Evolutionary conservation across 2,797 vertebrate species (phyloP).

Genomic region (Prunella strophiata): DNA sequence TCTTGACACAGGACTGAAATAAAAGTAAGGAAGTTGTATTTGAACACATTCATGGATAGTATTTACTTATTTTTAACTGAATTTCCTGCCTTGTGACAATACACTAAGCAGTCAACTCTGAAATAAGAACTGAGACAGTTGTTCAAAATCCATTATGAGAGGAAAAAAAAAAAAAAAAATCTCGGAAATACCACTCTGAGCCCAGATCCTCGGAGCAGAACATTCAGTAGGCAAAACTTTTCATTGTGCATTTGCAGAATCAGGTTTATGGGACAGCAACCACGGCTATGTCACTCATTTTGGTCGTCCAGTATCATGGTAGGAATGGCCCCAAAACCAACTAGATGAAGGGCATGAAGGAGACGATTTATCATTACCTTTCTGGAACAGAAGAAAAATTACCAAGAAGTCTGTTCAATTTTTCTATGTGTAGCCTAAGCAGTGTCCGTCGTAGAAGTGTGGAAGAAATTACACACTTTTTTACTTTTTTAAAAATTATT

Average conservation of each 20-base stretch:
- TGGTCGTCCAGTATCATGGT: not conserved
- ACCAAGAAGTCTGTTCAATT: not conserved
- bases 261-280: not conserved
- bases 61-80: not conserved
- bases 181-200: not conserved
- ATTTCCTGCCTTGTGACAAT: not conserved
- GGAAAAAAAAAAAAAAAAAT: not conserved
- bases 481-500: not conserved
- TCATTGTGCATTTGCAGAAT: not conserved
- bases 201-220: not conserved
- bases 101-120: not conserved
- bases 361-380: not conserved
- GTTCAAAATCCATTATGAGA: not conserved
- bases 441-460: not conserved
- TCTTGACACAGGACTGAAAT: not conserved
- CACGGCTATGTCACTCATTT: not conserved
- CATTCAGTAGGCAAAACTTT: not conserved
- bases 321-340: not conserved
- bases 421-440: not conserved
- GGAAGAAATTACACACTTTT: not conserved
- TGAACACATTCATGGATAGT: not conserved
- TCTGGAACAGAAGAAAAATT: slow-evolving; percentile 1
- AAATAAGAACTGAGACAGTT: not conserved
- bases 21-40: not conserved
- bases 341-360: not conserved